Evolutionary conservation across 2,888 invertebrate species (phyloP).

Genomic region (Branchipolynoe longqiensis): DNA sequence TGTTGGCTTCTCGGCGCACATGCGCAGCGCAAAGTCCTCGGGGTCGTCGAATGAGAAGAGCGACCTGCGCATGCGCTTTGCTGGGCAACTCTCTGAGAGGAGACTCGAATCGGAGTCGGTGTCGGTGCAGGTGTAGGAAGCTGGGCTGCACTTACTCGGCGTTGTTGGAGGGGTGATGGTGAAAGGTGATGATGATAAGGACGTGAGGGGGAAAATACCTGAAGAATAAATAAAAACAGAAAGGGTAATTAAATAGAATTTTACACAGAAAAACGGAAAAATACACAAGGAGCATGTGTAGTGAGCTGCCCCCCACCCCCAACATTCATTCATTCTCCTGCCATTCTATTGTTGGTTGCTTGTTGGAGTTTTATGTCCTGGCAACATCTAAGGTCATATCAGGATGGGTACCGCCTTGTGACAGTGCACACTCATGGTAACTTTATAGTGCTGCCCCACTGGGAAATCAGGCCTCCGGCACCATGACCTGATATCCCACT

Average conservation of each 20-base stretch:
- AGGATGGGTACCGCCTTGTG: no score
- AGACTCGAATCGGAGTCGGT: not conserved
- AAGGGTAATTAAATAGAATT: not conserved
- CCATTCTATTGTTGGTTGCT: no score
- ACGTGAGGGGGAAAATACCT: conserved; percentile 41
- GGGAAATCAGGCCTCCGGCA: no score
- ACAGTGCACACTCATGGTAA: no score
- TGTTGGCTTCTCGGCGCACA: not conserved
- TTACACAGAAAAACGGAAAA: not conserved
- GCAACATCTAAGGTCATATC: no score
- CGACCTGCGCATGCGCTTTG: conserved; percentile 15
- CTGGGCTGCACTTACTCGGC: not conserved
- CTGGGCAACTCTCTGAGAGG: not conserved
- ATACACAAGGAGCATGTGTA: no score
- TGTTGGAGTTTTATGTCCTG: no score
- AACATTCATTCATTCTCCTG: no score
- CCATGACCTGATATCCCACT: no score
- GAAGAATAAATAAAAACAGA: not conserved
- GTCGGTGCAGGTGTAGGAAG: not conserved
- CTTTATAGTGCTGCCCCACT: no score
- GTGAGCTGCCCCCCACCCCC: no score
- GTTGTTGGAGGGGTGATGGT: conserved; percentile 32
- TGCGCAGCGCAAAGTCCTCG: conserved; percentile 26
- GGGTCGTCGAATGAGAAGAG: conserved; percentile 35
- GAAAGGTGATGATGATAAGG: conserved; percentile 16